Evolutionary conservation across 2,113 vertebrate species (phyloP).

Genomic region (Pipa parva): DNA sequence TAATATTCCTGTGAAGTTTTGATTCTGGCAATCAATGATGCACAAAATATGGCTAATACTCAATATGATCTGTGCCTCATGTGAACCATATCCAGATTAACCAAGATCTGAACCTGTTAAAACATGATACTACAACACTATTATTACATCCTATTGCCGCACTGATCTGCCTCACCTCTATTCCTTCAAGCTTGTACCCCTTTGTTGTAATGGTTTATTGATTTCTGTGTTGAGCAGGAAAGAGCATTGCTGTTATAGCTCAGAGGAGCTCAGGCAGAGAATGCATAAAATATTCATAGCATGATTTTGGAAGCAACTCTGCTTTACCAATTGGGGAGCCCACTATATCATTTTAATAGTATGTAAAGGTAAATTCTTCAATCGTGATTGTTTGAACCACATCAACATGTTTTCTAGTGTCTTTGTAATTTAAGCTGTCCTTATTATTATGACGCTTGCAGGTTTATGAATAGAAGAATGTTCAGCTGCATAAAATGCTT

Average conservation of each 20-base stretch:
- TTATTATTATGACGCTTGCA: no score
- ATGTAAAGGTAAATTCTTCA: no score
- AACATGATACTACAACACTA: not conserved
- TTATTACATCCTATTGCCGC: slow-evolving; percentile 2
- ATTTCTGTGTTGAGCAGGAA: slow-evolving; percentile 36
- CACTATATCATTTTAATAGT: no score
- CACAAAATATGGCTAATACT: not conserved
- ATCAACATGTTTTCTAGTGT: no score
- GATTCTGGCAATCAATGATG: not conserved
- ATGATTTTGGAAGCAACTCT: slow-evolving; percentile 8
- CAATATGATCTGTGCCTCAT: not conserved
- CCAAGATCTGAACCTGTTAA: not conserved
- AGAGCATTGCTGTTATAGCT: slow-evolving; percentile 34
- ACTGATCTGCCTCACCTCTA: slow-evolving; percentile 24
- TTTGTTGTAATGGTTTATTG: slow-evolving; percentile 40
- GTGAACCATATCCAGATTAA: not conserved
- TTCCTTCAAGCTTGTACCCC: slow-evolving; percentile 20
- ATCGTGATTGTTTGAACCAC: no score
- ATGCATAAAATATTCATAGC: slow-evolving; percentile 39
- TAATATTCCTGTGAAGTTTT: not conserved
- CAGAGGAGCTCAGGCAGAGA: slow-evolving; percentile 30
- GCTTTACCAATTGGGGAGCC: slow-evolving; percentile 15
- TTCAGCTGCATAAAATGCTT: no score
- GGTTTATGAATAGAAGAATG: no score
- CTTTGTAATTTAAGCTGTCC: no score